Conservation (phyloP, 37 sponge, comb jelly and placozoan species). For the Beroe ovata region DNA sequence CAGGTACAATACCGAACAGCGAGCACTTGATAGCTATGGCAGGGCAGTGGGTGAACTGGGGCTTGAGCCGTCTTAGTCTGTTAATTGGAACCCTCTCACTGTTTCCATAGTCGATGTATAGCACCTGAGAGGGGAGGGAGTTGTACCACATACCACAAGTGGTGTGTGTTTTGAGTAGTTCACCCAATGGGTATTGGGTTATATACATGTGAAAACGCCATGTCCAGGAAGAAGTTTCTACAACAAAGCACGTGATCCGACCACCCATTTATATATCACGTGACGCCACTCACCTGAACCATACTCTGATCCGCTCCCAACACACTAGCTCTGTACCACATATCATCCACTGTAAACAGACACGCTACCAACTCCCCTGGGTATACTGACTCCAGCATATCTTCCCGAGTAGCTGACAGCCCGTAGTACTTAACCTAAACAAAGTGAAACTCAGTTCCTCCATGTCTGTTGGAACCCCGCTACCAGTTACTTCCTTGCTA, state of each 20-base stretch:
- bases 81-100: background rate
- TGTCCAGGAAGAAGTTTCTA: no score
- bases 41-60: constrained; percentile 49
- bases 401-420: background rate
- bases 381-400: background rate
- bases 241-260: no score
- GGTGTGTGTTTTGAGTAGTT: no score
- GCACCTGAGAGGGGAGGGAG: background rate
- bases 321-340: constrained; percentile 26
- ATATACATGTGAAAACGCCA: no score
- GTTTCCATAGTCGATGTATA: constrained; percentile 65
- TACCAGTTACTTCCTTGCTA: no score
- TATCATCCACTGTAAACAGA: constrained; percentile 12
- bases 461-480: no score
- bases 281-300: constrained; percentile 33
- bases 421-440: constrained; percentile 60
- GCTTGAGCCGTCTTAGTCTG: background rate
- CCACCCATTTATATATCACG: no score
- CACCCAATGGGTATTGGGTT: no score
- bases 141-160: no score
- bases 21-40: constrained; percentile 36
- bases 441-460: no score
- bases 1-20: constrained; percentile 7
- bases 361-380: background rate
- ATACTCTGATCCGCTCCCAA: background rate